A percentile compares a stretch with the other conserved stretches of the same genome.
Conservation (phyloP, 2,113 vertebrate species). For the Origma solitaria region DNA sequence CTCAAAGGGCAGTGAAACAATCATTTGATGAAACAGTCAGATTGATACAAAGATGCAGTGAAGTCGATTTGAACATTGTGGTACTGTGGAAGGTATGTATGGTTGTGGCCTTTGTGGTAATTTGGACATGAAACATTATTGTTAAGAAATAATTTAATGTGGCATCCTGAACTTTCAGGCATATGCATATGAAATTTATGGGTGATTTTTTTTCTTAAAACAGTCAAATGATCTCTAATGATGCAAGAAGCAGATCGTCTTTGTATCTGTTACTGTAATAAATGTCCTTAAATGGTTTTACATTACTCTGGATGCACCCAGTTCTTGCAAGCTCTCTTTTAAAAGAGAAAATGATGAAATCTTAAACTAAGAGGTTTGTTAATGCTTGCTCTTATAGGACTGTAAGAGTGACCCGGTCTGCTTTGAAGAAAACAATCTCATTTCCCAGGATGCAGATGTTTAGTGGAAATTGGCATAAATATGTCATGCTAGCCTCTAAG, state of each 20-base stretch:
- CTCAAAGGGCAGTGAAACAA: slow-evolving; percentile 57
- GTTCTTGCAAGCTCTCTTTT: background rate
- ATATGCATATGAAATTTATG: rapidly evolving
- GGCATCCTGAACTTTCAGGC: background rate
- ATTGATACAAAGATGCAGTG: slow-evolving; percentile 83
- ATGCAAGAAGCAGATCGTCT: background rate
- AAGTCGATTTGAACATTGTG: slow-evolving; percentile 89
- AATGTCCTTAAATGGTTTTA: background rate
- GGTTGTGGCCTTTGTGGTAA: background rate
- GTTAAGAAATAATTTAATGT: background rate
- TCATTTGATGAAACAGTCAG: slow-evolving; percentile 60
- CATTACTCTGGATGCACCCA: background rate
- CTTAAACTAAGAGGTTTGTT: background rate
- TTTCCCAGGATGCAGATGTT: background rate
- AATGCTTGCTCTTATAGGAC: background rate
- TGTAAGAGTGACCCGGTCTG: background rate
- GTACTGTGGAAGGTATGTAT: slow-evolving; percentile 91
- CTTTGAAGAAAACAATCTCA: background rate
- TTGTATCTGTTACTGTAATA: background rate
- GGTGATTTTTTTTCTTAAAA: background rate
- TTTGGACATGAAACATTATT: background rate
- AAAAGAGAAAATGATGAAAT: background rate
- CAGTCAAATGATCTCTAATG: background rate
- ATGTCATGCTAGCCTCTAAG: background rate
- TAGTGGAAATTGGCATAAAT: background rate